These are phyloP conservation scores for Labrus mixtus DNA, from an alignment of 2,113 vertebrate species.

Conservation along the genomic window DNA sequence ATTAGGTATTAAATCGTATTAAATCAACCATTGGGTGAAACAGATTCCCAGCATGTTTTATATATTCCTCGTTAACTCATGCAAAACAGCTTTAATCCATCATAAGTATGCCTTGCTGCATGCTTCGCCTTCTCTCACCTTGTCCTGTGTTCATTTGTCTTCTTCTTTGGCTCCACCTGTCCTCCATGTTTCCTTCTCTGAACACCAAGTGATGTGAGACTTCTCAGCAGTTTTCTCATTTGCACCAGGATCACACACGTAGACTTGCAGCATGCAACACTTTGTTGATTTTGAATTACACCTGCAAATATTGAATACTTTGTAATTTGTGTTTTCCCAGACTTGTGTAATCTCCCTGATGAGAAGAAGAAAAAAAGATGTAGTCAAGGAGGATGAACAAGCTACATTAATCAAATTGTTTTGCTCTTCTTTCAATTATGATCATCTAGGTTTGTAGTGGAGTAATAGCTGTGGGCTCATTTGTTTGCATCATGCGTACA, in stretches of 20 bases:
- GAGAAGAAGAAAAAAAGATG: constrained; percentile 13
- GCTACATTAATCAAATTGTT: constrained; percentile 10
- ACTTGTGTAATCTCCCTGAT: constrained; percentile 37
- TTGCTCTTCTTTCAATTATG: background rate
- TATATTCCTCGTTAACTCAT: constrained; percentile 72
- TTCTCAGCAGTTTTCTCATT: constrained; percentile 17
- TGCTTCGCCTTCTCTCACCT: constrained; percentile 30
- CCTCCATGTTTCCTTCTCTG: background rate
- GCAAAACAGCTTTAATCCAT: constrained; percentile 75
- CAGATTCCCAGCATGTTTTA: constrained; percentile 71
- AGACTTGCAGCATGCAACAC: constrained; percentile 30
- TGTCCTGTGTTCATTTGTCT: constrained; percentile 39
- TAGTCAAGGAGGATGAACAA: background rate
- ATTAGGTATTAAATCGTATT: constrained; percentile 79
- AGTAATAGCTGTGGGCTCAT: constrained; percentile 35
- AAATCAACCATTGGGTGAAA: constrained; percentile 78
- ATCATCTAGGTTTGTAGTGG: background rate
- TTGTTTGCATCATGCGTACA: constrained; percentile 24
- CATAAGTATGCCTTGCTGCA: constrained; percentile 39
- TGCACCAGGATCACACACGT: constrained; percentile 36
- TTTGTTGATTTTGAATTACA: constrained; percentile 50
- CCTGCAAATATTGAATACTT: constrained; percentile 57
- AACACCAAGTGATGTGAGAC: background rate
- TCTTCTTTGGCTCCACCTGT: background rate
- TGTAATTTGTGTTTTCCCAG: constrained; percentile 42